Evolutionary conservation across 2,113 vertebrate species (phyloP).

Genomic region (Aphyosemion australe): DNA sequence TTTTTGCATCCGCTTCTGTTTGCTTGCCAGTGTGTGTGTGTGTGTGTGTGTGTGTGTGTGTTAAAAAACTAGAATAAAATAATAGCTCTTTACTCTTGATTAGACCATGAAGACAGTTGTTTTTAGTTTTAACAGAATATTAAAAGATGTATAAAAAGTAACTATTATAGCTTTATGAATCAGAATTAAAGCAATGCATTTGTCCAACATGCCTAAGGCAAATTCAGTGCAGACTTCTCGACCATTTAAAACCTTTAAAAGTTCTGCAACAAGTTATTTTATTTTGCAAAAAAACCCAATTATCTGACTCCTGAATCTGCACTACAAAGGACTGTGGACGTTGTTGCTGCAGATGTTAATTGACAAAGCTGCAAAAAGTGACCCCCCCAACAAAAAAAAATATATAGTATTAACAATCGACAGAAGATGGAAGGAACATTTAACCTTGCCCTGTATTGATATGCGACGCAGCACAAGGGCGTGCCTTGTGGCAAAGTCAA

Average conservation of each 20-base stretch:
- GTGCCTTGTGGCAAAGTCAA: slow-evolving; percentile 78
- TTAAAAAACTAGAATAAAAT: too few species aligned
- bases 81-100: too few species aligned
- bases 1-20: slow-evolving; percentile 70
- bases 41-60: slow-evolving; percentile 1
- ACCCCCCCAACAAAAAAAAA: slow-evolving; percentile 57
- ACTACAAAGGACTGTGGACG: slow-evolving; percentile 22
- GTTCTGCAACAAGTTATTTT: slow-evolving; percentile 10
- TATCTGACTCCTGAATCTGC: neutral
- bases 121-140: too few species aligned
- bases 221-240: too few species aligned
- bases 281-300: neutral
- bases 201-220: too few species aligned
- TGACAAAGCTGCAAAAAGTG: slow-evolving; percentile 32
- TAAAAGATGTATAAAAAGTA: too few species aligned
- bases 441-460: slow-evolving; percentile 77
- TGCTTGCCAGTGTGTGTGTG: slow-evolving; percentile 34
- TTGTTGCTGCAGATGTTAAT: slow-evolving; percentile 13
- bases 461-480: slow-evolving; percentile 42
- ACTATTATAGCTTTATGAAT: too few species aligned
- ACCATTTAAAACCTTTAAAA: neutral
- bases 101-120: too few species aligned
- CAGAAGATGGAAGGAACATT: slow-evolving; percentile 58
- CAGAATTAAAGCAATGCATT: too few species aligned
- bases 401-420: slow-evolving; percentile 49